Percentiles rank a stretch among this genome's conserved stretches.
These are phyloP conservation scores for Rutilus rutilus DNA, from an alignment of 2,113 vertebrate species.

Conservation along the genomic window DNA sequence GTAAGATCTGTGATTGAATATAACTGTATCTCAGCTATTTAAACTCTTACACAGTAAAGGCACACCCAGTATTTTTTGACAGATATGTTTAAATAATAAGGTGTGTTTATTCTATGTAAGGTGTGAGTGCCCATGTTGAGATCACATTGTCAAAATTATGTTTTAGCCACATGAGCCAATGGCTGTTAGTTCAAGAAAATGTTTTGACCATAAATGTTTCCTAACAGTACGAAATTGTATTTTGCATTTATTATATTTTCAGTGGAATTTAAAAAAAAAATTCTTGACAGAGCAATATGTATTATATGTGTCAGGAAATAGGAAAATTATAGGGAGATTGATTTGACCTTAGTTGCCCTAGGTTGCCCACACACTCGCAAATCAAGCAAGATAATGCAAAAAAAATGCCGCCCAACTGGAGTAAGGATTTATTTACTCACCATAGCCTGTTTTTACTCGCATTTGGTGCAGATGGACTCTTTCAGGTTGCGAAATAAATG, in stretches of 20 bases:
- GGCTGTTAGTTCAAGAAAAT: too few species aligned
- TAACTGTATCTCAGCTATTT: neutral
- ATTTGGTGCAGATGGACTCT: slow-evolving; percentile 6
- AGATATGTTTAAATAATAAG: neutral
- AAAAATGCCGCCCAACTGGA: neutral
- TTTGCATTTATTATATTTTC: too few species aligned
- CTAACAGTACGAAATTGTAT: too few species aligned
- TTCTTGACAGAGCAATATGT: too few species aligned
- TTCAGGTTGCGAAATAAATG: neutral
- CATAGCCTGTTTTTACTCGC: neutral
- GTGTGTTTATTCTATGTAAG: neutral
- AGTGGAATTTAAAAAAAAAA: too few species aligned
- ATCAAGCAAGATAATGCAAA: neutral
- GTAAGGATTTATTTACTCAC: neutral
- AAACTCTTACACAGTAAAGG: neutral
- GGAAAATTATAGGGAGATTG: neutral
- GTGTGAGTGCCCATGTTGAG: neutral
- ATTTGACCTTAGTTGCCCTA: neutral
- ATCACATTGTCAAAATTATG: neutral
- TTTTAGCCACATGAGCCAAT: neutral
- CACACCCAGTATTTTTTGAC: neutral
- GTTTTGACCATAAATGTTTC: too few species aligned
- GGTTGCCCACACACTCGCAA: neutral
- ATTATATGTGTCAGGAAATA: too few species aligned
- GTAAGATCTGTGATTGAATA: slow-evolving; percentile 58